These are phyloP conservation scores for Cettia cetti DNA, from an alignment of 2,113 vertebrate genomes.

Conservation along the genomic window DNA sequence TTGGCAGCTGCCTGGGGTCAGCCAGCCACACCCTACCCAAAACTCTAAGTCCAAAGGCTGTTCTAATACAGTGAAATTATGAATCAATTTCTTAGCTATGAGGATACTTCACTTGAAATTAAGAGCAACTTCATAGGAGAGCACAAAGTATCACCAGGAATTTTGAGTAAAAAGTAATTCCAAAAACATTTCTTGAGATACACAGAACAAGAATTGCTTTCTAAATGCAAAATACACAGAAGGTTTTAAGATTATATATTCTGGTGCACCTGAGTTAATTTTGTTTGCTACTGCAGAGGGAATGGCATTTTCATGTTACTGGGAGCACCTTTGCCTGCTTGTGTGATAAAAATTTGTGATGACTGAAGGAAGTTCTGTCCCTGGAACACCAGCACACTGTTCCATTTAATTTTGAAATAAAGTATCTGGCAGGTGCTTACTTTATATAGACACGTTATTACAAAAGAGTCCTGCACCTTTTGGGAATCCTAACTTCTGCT, in stretches of 20 bases:
- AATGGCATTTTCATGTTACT: background rate
- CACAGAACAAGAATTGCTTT: background rate
- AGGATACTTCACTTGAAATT: background rate
- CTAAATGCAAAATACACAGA: background rate
- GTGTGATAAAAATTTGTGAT: background rate
- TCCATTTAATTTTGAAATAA: background rate
- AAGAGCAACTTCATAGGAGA: background rate
- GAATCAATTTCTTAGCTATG: background rate
- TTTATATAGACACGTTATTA: background rate
- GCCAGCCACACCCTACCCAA: background rate
- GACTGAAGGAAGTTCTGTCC: background rate
- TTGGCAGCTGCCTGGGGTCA: background rate
- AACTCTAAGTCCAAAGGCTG: background rate
- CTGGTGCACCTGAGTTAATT: background rate
- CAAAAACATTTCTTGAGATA: background rate
- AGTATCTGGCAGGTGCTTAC: background rate
- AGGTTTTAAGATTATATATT: background rate
- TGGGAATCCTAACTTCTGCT: background rate
- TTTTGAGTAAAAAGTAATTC: background rate
- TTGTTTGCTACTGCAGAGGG: background rate
- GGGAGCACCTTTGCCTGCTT: background rate
- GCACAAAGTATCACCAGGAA: background rate
- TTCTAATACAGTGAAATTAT: background rate
- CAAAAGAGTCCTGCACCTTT: background rate
- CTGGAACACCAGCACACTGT: background rate